Evolutionary conservation across 2,113 vertebrate genomes (phyloP).

Genomic region (Puffinus mauretanicus): DNA sequence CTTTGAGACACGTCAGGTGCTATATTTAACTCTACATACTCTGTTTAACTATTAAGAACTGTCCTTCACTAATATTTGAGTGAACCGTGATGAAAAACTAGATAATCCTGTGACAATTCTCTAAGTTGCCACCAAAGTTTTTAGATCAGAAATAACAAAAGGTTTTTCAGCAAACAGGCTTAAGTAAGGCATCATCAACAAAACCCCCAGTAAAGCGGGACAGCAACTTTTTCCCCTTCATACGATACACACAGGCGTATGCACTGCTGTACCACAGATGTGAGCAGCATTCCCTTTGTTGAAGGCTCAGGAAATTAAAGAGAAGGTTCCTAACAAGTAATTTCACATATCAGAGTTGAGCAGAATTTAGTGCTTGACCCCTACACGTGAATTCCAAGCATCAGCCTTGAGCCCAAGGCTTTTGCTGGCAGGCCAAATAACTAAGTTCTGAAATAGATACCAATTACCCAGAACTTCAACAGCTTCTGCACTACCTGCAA

Average conservation of each 20-base stretch:
- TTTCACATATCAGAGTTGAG: neutral
- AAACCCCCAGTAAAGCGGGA: neutral
- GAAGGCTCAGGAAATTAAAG: neutral
- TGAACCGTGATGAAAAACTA: neutral
- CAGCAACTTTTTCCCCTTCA: neutral
- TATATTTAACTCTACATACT: neutral
- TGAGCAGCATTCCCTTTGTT: neutral
- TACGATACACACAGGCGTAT: accelerated
- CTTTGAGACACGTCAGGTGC: neutral
- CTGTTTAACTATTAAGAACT: neutral
- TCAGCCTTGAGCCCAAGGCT: neutral
- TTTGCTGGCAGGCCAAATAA: neutral
- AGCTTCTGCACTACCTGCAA: neutral
- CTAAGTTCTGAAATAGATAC: neutral
- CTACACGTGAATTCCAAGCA: neutral
- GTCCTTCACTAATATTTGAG: neutral
- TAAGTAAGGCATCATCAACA: neutral
- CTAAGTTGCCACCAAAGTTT: neutral
- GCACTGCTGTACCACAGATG: neutral
- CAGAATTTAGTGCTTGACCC: neutral
- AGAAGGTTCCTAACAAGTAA: neutral
- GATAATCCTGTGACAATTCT: neutral
- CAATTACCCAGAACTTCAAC: neutral
- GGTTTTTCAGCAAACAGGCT: neutral
- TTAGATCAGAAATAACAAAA: neutral